These are phyloP conservation scores for Jordanella pulchra DNA, from an alignment of 2,797 vertebrate species.

Conservation along the genomic window DNA sequence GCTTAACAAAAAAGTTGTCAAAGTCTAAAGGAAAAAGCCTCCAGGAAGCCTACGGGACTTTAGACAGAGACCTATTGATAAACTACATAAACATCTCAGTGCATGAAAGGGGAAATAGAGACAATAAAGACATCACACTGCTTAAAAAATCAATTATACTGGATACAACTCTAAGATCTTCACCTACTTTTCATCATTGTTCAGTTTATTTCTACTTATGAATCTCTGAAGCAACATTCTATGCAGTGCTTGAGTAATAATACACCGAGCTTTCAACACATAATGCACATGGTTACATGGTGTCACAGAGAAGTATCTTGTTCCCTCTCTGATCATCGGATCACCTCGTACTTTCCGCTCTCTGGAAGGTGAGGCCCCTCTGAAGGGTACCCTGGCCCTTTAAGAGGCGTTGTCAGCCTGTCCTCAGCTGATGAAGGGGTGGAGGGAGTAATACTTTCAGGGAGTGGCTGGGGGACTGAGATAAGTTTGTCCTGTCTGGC, in stretches of 20 bases:
- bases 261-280: not conserved
- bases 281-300: not conserved
- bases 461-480: constrained; percentile 35
- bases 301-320: not conserved
- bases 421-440: constrained; percentile 12
- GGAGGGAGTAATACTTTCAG: constrained; percentile 22
- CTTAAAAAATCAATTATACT: not conserved
- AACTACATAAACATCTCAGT: not conserved
- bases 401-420: constrained; percentile 46
- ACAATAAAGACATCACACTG: no score
- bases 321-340: constrained; percentile 1
- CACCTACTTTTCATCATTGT: not conserved
- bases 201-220: no score
- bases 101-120: not conserved
- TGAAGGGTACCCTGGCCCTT: constrained; percentile 39
- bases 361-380: not conserved
- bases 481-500: constrained; percentile 45
- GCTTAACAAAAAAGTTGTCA: not conserved
- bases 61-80: not conserved
- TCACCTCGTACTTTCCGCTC: constrained; percentile 12
- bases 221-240: not conserved
- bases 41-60: not conserved
- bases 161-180: not conserved
- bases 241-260: not conserved
- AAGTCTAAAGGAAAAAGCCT: not conserved